Evolutionary conservation across 2,797 vertebrate species (phyloP).

Genomic region (Rhinella marina): DNA sequence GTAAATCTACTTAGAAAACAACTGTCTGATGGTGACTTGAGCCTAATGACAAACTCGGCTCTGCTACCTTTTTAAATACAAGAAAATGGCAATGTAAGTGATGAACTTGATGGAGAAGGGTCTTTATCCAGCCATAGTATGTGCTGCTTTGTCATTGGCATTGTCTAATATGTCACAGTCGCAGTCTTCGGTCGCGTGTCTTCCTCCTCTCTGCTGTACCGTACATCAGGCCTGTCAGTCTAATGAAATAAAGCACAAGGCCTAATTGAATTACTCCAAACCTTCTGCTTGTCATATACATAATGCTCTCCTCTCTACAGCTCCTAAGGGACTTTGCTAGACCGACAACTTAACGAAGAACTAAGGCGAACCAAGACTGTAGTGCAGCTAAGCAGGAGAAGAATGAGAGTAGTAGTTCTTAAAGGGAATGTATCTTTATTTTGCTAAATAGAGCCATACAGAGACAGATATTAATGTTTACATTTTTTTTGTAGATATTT

Average conservation of each 20-base stretch:
- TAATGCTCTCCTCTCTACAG: not conserved
- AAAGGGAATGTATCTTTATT: not conserved
- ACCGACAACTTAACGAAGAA: not conserved
- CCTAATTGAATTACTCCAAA: conserved; percentile 13
- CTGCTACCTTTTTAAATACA: not conserved
- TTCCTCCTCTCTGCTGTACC: not conserved
- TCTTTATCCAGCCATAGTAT: not conserved
- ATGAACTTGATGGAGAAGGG: not conserved
- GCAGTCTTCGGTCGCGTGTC: no score
- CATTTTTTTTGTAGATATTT: no score
- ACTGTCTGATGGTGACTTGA: not conserved
- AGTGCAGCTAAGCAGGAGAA: not conserved
- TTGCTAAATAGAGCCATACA: no score
- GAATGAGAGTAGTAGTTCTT: not conserved
- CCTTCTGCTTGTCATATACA: not conserved
- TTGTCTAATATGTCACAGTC: not conserved
- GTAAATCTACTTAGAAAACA: not conserved
- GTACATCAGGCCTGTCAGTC: conserved; percentile 23
- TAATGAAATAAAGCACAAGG: conserved; percentile 19
- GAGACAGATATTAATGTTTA: no score
- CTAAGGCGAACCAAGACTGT: not conserved
- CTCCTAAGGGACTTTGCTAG: not conserved
- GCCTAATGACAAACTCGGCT: not conserved
- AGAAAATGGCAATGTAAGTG: not conserved
- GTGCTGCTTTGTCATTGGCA: no score